Evolutionary conservation across 1,140 invertebrate genomes (phyloP).

Genomic region (Drosophila bocki): DNA sequence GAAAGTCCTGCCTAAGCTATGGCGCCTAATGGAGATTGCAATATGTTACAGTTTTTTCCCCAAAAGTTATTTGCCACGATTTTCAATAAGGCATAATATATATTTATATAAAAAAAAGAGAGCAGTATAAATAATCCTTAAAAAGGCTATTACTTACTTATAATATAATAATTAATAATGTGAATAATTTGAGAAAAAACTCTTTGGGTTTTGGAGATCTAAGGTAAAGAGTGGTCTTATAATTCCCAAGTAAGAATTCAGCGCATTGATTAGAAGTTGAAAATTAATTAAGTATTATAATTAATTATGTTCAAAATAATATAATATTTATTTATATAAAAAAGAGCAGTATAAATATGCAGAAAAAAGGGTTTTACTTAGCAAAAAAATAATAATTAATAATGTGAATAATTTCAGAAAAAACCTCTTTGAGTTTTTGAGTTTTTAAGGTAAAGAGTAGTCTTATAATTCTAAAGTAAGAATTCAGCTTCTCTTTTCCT

Average conservation of each 20-base stretch:
- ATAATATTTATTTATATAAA: not conserved
- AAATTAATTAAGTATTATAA: no score
- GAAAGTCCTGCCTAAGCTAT: conserved; percentile 14
- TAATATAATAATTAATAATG: not conserved
- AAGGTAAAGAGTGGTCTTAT: not conserved
- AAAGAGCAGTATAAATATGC: not conserved
- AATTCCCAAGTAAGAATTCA: not conserved
- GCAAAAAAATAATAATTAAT: not conserved
- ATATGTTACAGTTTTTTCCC: conserved; percentile 20
- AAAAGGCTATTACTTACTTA: not conserved
- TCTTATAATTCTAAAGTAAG: not conserved
- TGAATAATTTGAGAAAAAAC: not conserved
- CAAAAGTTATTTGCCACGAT: not conserved
- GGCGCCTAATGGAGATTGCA: conserved; percentile 4
- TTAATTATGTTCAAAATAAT: no score
- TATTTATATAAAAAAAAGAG: not conserved
- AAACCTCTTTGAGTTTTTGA: not conserved
- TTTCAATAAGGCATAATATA: not conserved
- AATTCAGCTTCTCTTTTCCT: not conserved
- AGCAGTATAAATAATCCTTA: no score
- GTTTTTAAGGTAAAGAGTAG: not conserved
- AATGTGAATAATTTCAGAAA: not conserved
- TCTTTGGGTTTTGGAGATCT: not conserved
- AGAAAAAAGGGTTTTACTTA: not conserved
- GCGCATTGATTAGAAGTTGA: not conserved